These are phyloP conservation scores for Paratrypauchen microcephalus DNA, from an alignment of 2,797 vertebrate genomes.

Conservation along the genomic window DNA sequence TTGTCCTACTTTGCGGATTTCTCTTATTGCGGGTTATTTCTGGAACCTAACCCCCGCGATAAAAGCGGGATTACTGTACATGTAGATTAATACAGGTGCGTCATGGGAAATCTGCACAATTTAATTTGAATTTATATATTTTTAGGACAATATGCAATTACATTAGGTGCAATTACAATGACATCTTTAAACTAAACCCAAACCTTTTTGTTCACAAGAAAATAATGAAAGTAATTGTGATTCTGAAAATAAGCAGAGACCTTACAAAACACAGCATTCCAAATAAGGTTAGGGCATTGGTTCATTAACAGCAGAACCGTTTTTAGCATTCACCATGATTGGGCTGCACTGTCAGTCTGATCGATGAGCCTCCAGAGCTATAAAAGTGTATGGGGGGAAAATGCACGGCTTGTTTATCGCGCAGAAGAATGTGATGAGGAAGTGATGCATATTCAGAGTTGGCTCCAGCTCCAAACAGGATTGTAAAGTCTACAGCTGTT, in stretches of 20 bases:
- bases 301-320: conserved; percentile 1
- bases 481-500: conserved; percentile 7
- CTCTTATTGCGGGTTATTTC: too few relatives aligned
- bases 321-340: conserved; percentile 5
- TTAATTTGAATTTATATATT: too few relatives aligned
- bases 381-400: conserved; percentile 1
- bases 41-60: too few relatives aligned
- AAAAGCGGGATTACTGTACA: too few relatives aligned
- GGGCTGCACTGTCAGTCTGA: conserved; percentile 1
- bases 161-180: neutral
- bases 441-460: neutral
- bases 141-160: neutral
- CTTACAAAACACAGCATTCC: neutral
- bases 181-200: neutral
- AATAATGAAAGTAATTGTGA: neutral
- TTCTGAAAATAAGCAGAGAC: neutral
- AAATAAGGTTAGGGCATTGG: neutral
- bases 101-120: too few relatives aligned
- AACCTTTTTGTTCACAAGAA: neutral
- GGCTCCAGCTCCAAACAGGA: neutral
- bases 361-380: neutral
- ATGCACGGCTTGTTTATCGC: conserved; percentile 3
- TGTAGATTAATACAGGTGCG: too few relatives aligned
- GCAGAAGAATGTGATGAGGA: neutral
- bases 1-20: too few relatives aligned